Evolutionary conservation across 2,888 invertebrate genomes (phyloP).

Genomic region (Brachyptera putata): DNA sequence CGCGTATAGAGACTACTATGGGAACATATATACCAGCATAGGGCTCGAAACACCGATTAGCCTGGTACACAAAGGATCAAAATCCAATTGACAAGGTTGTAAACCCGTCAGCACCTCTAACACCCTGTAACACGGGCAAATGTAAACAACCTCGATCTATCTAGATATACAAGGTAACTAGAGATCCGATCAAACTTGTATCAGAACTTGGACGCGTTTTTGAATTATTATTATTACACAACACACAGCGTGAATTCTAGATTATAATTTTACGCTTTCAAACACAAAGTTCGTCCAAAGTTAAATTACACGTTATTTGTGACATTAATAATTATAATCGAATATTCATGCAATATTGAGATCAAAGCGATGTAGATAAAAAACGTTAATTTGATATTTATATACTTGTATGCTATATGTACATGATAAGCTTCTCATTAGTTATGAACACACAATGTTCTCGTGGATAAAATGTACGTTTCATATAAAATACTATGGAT

Average conservation of each 20-base stretch:
- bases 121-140: not conserved
- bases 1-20: not conserved
- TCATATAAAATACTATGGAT: not conserved
- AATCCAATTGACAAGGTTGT: constrained; percentile 23
- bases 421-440: not conserved
- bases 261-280: too few relatives aligned
- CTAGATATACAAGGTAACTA: too few relatives aligned
- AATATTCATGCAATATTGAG: constrained; percentile 14
- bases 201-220: not conserved
- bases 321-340: constrained; percentile 17
- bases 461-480: constrained; percentile 6
- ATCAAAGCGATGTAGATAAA: not conserved
- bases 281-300: constrained; percentile 6
- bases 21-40: constrained; percentile 2
- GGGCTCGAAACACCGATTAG: constrained; percentile 19
- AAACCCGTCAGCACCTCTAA: constrained; percentile 14
- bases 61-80: constrained; percentile 20
- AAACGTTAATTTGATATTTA: constrained; percentile 12
- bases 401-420: not conserved
- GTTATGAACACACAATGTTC: not conserved
- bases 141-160: too few relatives aligned
- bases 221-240: too few relatives aligned
- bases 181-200: not conserved
- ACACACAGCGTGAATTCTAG: not conserved
- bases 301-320: constrained; percentile 17